Base-by-base conservation (phyloP, 2,888 invertebrate species). In the Biston stratarius region DNA sequence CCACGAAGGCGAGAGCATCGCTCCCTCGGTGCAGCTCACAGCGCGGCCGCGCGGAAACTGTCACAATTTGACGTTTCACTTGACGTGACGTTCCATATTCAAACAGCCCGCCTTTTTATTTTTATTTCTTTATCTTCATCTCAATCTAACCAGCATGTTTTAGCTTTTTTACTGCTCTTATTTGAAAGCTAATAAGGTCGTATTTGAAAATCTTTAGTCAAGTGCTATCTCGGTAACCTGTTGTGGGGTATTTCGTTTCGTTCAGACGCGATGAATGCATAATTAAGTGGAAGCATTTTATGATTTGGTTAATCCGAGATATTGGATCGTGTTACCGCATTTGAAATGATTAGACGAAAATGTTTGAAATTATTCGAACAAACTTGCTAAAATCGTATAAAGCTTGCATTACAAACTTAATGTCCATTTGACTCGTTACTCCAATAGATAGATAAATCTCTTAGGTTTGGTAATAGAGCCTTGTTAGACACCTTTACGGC, bases 61-160 rank as follows among this genome's bases (percentile, higher is more conserved):
- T 93, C 93, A 91, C 91, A 84, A 80, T 91, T 90, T 92, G 92
- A 93, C 92, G 89, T 92, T 91, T 91, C 91, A 90, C 91, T 87
- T 92, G 93, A 92, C 92, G 82, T 89, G 92, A 89, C 90, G 90
- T 91, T 90, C 91, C 87, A 87, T 89, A 91, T 90, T 92, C 89
- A 92, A 92, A 92, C 90, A 89, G 88, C 85, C 86, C 85, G 87
- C 86, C 77, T 92, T 89, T n/a, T 91, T 90, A 88, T 88, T 91
- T 90, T 87, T 87, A 76, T 89, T 89, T 88, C 85, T 83, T 90
- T 90, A 90, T 92, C 91, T 85, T 69, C 73, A 76, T 80, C 81
- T 85, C 83, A 83, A 92, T 91, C 91, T 88, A 83, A 76, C 70
- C 58, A 58, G 56, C n/a, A 38, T 15, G 36, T 58, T 36, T 24